Evolutionary conservation across 2,797 vertebrate species (phyloP), one percentile per base, ranked within the genome.

Genomic region (Melanotaenia parkinsoni): DNA sequence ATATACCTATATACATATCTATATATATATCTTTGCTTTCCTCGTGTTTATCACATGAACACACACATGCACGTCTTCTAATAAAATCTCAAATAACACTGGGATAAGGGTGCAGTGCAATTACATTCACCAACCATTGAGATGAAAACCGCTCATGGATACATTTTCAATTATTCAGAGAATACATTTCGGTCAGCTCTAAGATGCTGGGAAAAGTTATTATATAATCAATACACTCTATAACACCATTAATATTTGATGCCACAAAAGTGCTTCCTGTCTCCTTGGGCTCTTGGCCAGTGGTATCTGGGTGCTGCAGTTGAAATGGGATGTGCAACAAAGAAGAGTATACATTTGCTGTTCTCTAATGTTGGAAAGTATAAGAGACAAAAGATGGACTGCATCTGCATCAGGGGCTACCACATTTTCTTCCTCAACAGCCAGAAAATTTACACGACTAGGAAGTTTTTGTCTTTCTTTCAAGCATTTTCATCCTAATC

Each of bases 161-260:
- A 90, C 86, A 88, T 84, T 93, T 92, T 93, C 89, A 92, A 92
- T 93, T 93, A 93, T 93, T 93, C 89, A 93, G 88, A 87, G 92
- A 91, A 92, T 93, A 92, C 88, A 91, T 93, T 91, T 91, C 87
- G 86, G 91, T 81, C 69, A 30, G 82, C 77, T 83, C 87, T 91
- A 84, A 74, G 88, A 91, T 88, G 88, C 90, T 87, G 86, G 89
- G 90, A 90, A 93, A 92, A 92, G 80, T 80, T 91, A 93, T 93
- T 93, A 93, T 93, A 93, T 93, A 94, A 94, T 94, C 93, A 91
- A 94, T 93, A 93, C 89, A 89, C 90, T 94, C 91, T 92, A 92
- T 92, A 91, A 87, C 62, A 64, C 70, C 89, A 88, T 94, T 90
- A 93, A 94, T 93, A 93, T 93, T 93, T 92, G 84, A 93, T 89